Evolutionary conservation across 2,113 vertebrate genomes (phyloP), one percentile per base, ranked within the genome.

Genomic region (Greenwoodochromis staneri): DNA sequence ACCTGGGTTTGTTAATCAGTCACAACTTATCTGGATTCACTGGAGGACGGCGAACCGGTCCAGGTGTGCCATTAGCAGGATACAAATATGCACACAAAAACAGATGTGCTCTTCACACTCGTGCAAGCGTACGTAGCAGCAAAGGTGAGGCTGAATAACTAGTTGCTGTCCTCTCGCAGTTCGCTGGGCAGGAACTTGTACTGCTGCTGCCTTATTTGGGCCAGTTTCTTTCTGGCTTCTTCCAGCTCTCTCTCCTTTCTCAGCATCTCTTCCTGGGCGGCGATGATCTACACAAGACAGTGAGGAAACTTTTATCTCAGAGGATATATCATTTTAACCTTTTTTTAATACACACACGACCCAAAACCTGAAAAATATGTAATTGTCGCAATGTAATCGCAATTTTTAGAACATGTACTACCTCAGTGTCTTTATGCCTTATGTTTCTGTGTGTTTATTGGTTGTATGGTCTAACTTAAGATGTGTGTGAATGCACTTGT

Each of bases 231-330:
- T 85, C 99, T 96, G 6, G 99, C 99, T 93, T 99, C 99, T 93
- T 99, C 98, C 92, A 99, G 95, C 91, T 99, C 99, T 51, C 98
- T 95, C 59, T 99, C 99, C 90, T 99, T 99, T 94, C 98, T 97
- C 82, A 99, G 96, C 99, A 99, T 99, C 95, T 99, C 99, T 91
- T 99, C 99, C 93, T 99, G 99, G 29, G 99, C 99, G 1, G 99
- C 98, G 8, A 99, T 99, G 91, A 99, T 99, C 99, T 99, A 86
- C 14, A 90, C 71, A 88, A 88, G 80, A 78, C 9, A 8, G 16
- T 47, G n/a, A 17, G 16, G 53, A 51, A 27, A 4, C 9, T 24
- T 40, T 12, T 76, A 45, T 11, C 34, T 80, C 27, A 45, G 31
- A n/a, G 8, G 10, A 61, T 14, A 11, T 11, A 45, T 57, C 12